Evolutionary conservation across 2,888 invertebrate species (phyloP).

Genomic region (Ischnus inquisitorius): DNA sequence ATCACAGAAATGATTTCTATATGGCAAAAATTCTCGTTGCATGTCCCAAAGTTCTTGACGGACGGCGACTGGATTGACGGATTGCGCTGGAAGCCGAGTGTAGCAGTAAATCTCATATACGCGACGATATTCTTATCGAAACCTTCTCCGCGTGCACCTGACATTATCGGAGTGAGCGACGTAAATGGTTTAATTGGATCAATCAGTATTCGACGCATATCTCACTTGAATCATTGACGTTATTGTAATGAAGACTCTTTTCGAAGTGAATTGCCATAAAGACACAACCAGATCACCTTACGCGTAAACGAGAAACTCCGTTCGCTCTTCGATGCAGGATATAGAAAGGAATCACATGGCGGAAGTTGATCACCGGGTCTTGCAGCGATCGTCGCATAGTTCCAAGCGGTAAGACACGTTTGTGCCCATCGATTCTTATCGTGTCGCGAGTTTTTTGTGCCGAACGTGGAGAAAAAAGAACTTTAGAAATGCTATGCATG

Average conservation of each 20-base stretch:
- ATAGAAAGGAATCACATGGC: conserved; percentile 27
- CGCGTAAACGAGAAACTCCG: conserved; percentile 19
- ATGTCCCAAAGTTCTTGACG: too few relatives aligned
- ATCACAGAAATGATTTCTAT: too few relatives aligned
- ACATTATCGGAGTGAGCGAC: background rate
- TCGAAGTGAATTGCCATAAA: background rate
- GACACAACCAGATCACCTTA: background rate
- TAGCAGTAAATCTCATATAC: too few relatives aligned
- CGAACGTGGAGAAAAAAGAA: conserved; percentile 6
- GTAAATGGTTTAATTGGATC: background rate
- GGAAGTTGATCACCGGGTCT: conserved; percentile 10
- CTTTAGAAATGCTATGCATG: background rate
- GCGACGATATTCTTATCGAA: too few relatives aligned
- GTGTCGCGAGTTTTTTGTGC: conserved; percentile 7
- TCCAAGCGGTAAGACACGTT: conserved; percentile 16
- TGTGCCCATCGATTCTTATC: conserved; percentile 17
- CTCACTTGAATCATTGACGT: background rate
- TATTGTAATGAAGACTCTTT: background rate
- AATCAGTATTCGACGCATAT: background rate
- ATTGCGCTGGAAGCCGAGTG: too few relatives aligned
- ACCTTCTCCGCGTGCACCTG: background rate
- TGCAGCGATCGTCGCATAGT: background rate
- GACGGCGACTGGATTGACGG: too few relatives aligned
- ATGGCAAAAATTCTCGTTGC: too few relatives aligned
- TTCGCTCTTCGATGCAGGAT: background rate